Percentiles rank a stretch among this genome's conserved stretches.
Conservation (phyloP, 2,797 vertebrate species). For the Channallabes apus region DNA sequence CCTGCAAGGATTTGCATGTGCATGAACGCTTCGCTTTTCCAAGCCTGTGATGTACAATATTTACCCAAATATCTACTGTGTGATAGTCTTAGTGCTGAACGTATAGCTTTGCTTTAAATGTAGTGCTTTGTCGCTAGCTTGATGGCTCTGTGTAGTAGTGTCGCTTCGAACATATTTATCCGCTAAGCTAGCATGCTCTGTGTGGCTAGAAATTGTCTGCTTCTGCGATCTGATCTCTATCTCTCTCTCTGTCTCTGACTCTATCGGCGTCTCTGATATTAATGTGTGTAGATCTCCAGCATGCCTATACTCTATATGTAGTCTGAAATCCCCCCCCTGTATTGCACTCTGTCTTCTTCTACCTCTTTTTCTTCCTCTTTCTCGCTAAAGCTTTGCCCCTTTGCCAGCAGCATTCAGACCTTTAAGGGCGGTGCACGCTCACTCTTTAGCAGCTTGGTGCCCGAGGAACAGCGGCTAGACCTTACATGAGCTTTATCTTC, state of each 20-base stretch:
- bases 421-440: constrained; percentile 54
- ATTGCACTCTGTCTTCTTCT: constrained; percentile 50
- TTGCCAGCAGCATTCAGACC: constrained; percentile 64
- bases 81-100: constrained; percentile 70
- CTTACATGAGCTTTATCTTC: constrained; percentile 53
- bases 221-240: constrained; percentile 45
- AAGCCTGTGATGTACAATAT: constrained; percentile 69
- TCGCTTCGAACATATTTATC: constrained; percentile 68
- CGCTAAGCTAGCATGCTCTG: constrained; percentile 74
- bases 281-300: constrained; percentile 70
- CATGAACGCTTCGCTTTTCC: constrained; percentile 74
- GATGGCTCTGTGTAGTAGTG: constrained; percentile 65
- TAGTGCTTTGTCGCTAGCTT: constrained; percentile 75
- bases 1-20: constrained; percentile 77
- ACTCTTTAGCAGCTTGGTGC: constrained; percentile 50
- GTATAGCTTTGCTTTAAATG: constrained; percentile 74
- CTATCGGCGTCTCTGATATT: constrained; percentile 66
- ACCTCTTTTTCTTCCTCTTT: constrained; percentile 56
- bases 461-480: constrained; percentile 46
- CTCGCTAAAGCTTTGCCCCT: constrained; percentile 63
- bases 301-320: constrained; percentile 71
- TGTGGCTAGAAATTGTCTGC: constrained; percentile 66
- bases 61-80: constrained; percentile 67
- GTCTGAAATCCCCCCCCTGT: constrained; percentile 60
- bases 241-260: constrained; percentile 60